A percentile compares a stretch with the other conserved stretches of the same genome.
phyloP scores from a whole-genome alignment of 2,888 invertebrate genomes.

The Rotaria macrura region DNA sequence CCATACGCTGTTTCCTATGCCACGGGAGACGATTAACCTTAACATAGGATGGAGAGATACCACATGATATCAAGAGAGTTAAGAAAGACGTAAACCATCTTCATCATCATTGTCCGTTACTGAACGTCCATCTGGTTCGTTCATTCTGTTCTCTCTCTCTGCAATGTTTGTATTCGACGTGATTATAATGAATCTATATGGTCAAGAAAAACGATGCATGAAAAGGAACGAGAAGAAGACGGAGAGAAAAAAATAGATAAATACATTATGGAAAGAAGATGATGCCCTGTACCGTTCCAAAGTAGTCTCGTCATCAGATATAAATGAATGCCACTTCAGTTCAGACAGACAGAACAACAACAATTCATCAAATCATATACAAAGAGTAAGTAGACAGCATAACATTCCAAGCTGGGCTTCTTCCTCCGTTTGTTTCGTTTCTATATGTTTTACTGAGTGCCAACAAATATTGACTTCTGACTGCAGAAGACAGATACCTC shows the following conservation, averaged over 20 bases:
- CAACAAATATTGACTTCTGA: not conserved
- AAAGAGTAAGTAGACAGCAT: not conserved
- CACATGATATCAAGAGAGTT: not conserved
- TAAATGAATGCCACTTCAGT: not conserved
- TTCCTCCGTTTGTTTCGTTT: not conserved
- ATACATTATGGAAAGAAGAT: not conserved
- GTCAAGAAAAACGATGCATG: no score
- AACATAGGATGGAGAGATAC: not conserved
- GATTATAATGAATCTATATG: not conserved
- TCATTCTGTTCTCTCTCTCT: not conserved
- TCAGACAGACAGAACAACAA: conserved; percentile 1
- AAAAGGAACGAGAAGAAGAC: not conserved
- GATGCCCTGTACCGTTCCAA: not conserved
- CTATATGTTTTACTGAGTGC: not conserved
- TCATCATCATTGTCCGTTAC: not conserved
- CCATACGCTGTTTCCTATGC: not conserved
- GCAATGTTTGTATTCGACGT: not conserved
- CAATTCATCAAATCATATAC: not conserved
- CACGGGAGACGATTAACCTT: not conserved
- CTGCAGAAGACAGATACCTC: not conserved
- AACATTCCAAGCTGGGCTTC: not conserved
- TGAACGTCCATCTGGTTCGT: not conserved
- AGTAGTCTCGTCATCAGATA: not conserved
- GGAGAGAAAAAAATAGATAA: not conserved
- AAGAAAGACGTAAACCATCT: not conserved